A percentile compares a stretch with the other conserved stretches of the same genome.
Conservation (phyloP, 2,888 invertebrate species). For the Polyommatus iphigenia region DNA sequence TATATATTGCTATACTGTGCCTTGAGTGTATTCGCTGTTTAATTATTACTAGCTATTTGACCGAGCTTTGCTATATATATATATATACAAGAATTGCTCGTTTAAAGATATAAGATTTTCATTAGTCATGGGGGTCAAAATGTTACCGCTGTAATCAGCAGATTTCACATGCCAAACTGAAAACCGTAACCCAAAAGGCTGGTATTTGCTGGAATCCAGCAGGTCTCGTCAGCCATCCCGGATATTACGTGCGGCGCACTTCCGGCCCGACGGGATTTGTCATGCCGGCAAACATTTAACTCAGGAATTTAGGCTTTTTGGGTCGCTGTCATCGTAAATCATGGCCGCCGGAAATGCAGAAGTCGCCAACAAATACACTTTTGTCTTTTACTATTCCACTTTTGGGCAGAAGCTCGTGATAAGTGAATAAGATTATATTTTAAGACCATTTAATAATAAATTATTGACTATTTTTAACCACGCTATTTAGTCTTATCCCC, state of each 20-base stretch:
- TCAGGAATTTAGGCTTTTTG: conserved; percentile 9
- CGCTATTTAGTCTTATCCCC: too few species aligned
- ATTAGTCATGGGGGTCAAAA: background rate
- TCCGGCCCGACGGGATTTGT: conserved; percentile 39
- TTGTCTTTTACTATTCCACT: background rate
- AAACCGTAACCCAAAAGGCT: background rate
- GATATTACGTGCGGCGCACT: conserved; percentile 54
- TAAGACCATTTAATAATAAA: background rate
- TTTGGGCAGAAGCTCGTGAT: background rate
- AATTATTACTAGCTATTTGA: too few species aligned
- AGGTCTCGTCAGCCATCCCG: conserved; percentile 41
- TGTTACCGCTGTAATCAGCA: background rate
- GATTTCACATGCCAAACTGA: background rate
- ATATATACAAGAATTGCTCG: too few species aligned
- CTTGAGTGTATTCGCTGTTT: too few species aligned
- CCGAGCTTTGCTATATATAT: too few species aligned
- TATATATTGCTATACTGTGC: too few species aligned
- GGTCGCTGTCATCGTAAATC: background rate
- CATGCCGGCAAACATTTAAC: conserved; percentile 25
- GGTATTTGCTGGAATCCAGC: conserved; percentile 1
- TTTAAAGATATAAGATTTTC: too few species aligned
- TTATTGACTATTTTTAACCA: too few species aligned
- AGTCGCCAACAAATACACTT: background rate
- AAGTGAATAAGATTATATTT: background rate
- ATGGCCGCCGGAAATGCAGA: background rate